These are phyloP conservation scores for Orycteropus afer DNA, from an alignment of 2,113 vertebrate genomes.

Conservation along the genomic window DNA sequence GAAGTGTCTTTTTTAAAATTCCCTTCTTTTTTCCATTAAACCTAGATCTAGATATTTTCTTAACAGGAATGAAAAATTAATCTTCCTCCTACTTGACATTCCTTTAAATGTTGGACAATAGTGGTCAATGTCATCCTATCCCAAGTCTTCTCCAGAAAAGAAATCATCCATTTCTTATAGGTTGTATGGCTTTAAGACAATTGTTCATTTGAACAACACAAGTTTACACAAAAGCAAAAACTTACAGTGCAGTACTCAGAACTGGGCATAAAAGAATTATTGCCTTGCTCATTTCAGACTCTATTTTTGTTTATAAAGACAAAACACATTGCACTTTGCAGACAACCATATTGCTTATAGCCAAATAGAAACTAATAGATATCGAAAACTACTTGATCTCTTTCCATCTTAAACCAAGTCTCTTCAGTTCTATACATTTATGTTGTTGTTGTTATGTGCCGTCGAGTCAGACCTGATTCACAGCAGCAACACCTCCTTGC, in stretches of 20 bases:
- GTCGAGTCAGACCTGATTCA: too few relatives aligned
- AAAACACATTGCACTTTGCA: not conserved
- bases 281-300: not conserved
- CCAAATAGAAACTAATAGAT: not conserved
- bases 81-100: slow-evolving; percentile 3
- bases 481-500: too few relatives aligned
- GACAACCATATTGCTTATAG: not conserved
- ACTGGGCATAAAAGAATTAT: slow-evolving; percentile 29
- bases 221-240: not conserved
- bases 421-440: not conserved
- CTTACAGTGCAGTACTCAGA: not conserved
- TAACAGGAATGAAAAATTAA: slow-evolving; percentile 11
- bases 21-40: not conserved
- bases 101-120: not conserved
- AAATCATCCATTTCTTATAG: not conserved
- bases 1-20: not conserved
- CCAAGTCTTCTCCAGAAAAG: not conserved
- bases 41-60: not conserved
- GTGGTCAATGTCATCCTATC: not conserved
- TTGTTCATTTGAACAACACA: not conserved
- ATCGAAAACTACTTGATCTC: not conserved
- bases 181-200: not conserved
- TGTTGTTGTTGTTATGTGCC: too few relatives aligned
- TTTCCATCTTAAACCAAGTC: slow-evolving; percentile 3
- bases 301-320: slow-evolving; percentile 13